phyloP scores from a whole-genome alignment of 2,797 vertebrate species.

The Staurois parvus region DNA sequence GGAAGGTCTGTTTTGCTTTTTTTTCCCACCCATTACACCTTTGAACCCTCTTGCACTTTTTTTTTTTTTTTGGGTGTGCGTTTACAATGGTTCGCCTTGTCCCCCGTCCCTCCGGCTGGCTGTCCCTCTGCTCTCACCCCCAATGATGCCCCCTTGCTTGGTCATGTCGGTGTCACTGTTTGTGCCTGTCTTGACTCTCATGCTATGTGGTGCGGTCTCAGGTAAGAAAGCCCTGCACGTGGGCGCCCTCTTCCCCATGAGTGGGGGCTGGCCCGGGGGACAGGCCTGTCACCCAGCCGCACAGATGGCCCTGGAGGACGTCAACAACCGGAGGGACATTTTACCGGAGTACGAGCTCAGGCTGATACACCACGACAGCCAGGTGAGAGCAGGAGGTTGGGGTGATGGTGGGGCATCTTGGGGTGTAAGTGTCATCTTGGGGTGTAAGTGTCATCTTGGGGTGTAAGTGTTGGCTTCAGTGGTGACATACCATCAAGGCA shows the following conservation, averaged over 20 bases:
- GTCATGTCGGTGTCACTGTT: conserved; percentile 62
- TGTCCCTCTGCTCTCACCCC: conserved; percentile 56
- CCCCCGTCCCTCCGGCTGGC: conserved; percentile 42
- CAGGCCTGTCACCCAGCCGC: conserved; percentile 90
- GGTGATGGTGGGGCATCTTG: conserved; percentile 26
- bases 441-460: no score
- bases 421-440: neutral
- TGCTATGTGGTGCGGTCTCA: conserved; percentile 74
- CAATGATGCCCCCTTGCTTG: conserved; percentile 68
- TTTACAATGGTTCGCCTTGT: conserved; percentile 54
- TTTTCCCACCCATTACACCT: neutral
- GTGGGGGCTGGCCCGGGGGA: conserved; percentile 91
- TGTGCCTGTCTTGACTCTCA: conserved; percentile 55
- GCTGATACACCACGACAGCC: conserved; percentile 91
- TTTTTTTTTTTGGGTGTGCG: conserved; percentile 57
- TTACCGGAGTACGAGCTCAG: conserved; percentile 91
- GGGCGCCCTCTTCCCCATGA: conserved; percentile 93
- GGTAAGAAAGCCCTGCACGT: conserved; percentile 93
- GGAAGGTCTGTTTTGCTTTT: neutral
- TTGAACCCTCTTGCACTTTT: conserved; percentile 36
- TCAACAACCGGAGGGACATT: conserved; percentile 89
- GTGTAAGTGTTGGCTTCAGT: no score
- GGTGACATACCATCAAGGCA: no score
- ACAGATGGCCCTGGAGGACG: conserved; percentile 90
- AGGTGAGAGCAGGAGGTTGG: conserved; percentile 76